Conservation (phyloP, 2,113 vertebrate species). For the Gopherus evgoodei region DNA sequence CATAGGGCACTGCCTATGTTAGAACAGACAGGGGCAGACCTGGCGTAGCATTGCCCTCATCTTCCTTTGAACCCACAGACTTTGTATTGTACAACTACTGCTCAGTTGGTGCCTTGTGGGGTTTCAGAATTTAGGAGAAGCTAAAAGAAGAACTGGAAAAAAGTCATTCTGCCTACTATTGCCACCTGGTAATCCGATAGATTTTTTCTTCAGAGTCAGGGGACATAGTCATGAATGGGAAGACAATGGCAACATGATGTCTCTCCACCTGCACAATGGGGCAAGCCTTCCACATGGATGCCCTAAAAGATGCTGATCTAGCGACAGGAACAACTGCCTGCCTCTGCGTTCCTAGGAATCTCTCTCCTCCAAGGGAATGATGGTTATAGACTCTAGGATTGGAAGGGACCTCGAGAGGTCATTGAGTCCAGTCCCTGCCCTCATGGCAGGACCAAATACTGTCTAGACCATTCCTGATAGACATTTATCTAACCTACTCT, state of each 20-base stretch:
- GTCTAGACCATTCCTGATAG: no score
- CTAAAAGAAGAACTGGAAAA: background rate
- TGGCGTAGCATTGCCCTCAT: background rate
- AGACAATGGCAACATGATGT: background rate
- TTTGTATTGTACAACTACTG: background rate
- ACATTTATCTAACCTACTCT: no score
- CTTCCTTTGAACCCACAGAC: background rate
- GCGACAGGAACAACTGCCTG: background rate
- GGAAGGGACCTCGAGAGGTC: no score
- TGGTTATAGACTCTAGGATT: background rate
- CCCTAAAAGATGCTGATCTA: background rate
- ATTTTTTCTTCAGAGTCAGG: background rate
- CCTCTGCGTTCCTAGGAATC: background rate
- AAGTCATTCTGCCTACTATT: background rate
- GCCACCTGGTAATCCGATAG: background rate
- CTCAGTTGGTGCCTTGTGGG: background rate
- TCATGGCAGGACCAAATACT: no score
- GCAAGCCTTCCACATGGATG: background rate
- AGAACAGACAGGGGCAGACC: background rate
- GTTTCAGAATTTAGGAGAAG: background rate
- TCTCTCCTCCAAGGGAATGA: background rate
- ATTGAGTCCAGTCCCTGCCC: no score
- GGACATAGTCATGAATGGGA: background rate
- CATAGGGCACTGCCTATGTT: background rate
- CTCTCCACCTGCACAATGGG: background rate